Evolutionary conservation across 2,888 invertebrate genomes (phyloP), one percentile per base, ranked within the genome.

Genomic region (Minunthozetes semirufus): DNA sequence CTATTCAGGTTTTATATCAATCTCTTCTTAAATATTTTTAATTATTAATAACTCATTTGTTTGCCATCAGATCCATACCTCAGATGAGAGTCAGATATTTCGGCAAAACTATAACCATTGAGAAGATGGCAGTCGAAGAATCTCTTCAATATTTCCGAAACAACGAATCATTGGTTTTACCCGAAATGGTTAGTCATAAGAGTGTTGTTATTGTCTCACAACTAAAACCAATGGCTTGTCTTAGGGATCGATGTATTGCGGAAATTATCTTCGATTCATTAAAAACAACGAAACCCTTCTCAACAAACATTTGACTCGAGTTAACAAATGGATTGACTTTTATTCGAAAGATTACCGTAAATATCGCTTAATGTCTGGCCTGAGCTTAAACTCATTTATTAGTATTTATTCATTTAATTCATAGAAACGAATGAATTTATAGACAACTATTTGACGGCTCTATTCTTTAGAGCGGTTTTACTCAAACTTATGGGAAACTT

Each of bases 91-190:
- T 75, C 27, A 59, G 75, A 29, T 71, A 75, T 38, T 61, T 72
- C 53, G 75, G 75, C n/a, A 75, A 75, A 71, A 75, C 75, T 13
- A 75, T 75, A 13, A 72, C 75, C 2, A 27, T 72, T n/a, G 75
- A 75, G 56, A 75, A 75, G 29, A 27, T 59, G n/a, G 66, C 73
- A 1, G 53, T 75, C n/a, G 48, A 56, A 6, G 17, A 19, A 9
- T 46, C 75, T 17, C 15, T 25, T n/a, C 46, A 19, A 22, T 75
- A 75, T 59, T 63, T 72, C 33, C 48, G 46, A 71, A 68, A 73
- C 15, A 72, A 71, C 19, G 63, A 75, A 19, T 25, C 38, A 15
- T 15, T 75, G 17, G 50, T 66, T n/a, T 71, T 75, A 17, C 75
- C 75, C 3, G 66, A 72, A 33, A 42, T 75, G 29, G 75, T 75